Conservation (phyloP, 1,140 invertebrate genomes). For the Conus betulinus region DNA sequence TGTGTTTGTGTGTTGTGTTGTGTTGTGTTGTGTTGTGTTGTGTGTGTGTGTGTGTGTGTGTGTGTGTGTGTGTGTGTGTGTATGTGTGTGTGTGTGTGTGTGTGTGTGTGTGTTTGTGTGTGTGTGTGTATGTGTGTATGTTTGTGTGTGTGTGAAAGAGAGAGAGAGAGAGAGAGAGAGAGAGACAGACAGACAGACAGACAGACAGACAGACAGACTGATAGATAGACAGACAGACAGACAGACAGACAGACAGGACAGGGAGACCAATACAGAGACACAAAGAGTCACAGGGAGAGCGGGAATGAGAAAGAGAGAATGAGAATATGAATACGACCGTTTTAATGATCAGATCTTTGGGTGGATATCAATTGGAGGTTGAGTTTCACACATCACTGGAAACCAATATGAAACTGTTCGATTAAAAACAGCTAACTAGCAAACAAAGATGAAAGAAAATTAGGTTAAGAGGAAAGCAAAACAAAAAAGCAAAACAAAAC, state of each 20-base stretch:
- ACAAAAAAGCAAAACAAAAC: too few relatives aligned
- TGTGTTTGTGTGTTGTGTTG: neutral
- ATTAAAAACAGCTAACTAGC: too few relatives aligned
- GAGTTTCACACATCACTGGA: too few relatives aligned
- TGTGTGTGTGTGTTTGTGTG: neutral
- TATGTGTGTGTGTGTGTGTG: neutral
- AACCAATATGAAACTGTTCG: too few relatives aligned
- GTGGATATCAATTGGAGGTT: too few relatives aligned
- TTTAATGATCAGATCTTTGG: too few relatives aligned
- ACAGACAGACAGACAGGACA: too few relatives aligned
- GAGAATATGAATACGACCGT: too few relatives aligned
- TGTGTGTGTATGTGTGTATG: neutral
- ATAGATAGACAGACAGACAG: too few relatives aligned
- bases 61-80: neutral
- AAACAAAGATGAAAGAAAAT: too few relatives aligned
- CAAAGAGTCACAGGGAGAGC: neutral
- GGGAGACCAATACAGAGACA: neutral
- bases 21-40: neutral
- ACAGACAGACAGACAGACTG: neutral
- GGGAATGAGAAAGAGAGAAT: too few relatives aligned
- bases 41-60: neutral
- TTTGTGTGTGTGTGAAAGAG: slow-evolving; percentile 10
- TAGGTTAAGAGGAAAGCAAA: too few relatives aligned
- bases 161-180: slow-evolving; percentile 3
- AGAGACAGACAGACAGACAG: neutral